Base-by-base conservation (phyloP, 2,113 vertebrate genomes). In the Scomber japonicus region DNA sequence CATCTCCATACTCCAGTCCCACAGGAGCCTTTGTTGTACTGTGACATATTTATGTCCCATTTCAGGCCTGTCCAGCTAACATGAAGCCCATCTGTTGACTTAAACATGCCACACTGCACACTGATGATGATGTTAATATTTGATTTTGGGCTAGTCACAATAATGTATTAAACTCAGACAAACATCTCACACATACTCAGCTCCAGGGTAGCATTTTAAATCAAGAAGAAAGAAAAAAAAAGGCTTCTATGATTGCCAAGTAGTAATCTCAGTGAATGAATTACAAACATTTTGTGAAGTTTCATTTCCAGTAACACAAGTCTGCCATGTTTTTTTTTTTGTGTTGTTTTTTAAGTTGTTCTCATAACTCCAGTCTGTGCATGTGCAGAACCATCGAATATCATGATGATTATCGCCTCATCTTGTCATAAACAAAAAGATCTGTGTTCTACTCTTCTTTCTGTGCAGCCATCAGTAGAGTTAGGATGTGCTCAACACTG, bases 1-100 rank as follows among this genome's bases (percentile, higher is more conserved):
- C 87, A 83, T 74, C 69, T 73, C 82, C 83, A 89, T 84, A n/a
- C 64, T 84, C 78, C 80, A 81, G 67, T 68, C 81, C 88, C 71
- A 57, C 71, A 84, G 89, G 89, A 90, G 89, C 82, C 84, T 90
- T 91, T 87, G 87, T 84, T 91, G 88, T 93, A 89, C 89, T 89
- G 84, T 88, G 60, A 86, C 62, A 84, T 53, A 4, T 90, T 72
- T 77, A 63, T 82, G 80, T 88, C 24, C 77, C 88, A 87, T 89
- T 81, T 78, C 79, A 85, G 85, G 81, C 81, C 75, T 69, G 82
- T 83, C 60, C 12, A 75, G 57, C 45, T 51, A 61, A 75, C 66
- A 66, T 82, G 60, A 76, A 83, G 80, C 71, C 79, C 75, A 86
- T 87, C 87, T 86, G 80, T 86, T 83, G 68, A 75, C 79, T 69